phyloP scores from a whole-genome alignment of 2,113 vertebrate species.

The Rhinichthys klamathensis region DNA sequence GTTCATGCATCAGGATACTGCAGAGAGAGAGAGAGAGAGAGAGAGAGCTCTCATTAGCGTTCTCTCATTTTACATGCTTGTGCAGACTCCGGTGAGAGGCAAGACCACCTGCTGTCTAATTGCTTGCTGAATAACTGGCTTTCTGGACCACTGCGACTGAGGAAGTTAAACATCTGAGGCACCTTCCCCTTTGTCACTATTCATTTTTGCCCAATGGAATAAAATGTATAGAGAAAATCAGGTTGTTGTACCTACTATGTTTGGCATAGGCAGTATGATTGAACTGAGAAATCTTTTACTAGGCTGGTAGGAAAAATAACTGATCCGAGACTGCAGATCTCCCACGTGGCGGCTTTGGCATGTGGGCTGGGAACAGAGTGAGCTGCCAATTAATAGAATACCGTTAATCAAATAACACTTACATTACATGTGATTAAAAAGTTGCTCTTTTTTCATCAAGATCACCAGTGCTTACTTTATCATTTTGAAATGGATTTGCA shows the following conservation, averaged over 20 bases:
- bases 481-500: not conserved
- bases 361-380: slow-evolving; percentile 2
- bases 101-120: slow-evolving; percentile 70
- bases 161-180: slow-evolving; percentile 58
- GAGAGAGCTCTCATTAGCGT: slow-evolving; percentile 50
- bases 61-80: slow-evolving; percentile 59
- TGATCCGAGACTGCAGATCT: slow-evolving; percentile 7
- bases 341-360: slow-evolving; percentile 14
- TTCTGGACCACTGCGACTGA: slow-evolving; percentile 57
- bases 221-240: slow-evolving; percentile 34
- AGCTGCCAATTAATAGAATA: slow-evolving; percentile 35
- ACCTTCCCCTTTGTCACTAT: slow-evolving; percentile 52
- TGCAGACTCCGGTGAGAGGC: slow-evolving; percentile 61
- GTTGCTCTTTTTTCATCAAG: slow-evolving; percentile 24
- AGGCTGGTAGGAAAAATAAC: not conserved
- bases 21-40: slow-evolving; percentile 6
- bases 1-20: not conserved
- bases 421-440: not conserved
- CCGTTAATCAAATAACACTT: slow-evolving; percentile 24
- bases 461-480: not conserved
- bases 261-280: slow-evolving; percentile 26
- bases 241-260: not conserved
- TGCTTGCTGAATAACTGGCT: slow-evolving; percentile 63
- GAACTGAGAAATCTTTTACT: slow-evolving; percentile 26
- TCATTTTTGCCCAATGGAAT: slow-evolving; percentile 54